Evolutionary conservation across 2,888 invertebrate species (phyloP).

Genomic region (Agriopis leucophaearia): DNA sequence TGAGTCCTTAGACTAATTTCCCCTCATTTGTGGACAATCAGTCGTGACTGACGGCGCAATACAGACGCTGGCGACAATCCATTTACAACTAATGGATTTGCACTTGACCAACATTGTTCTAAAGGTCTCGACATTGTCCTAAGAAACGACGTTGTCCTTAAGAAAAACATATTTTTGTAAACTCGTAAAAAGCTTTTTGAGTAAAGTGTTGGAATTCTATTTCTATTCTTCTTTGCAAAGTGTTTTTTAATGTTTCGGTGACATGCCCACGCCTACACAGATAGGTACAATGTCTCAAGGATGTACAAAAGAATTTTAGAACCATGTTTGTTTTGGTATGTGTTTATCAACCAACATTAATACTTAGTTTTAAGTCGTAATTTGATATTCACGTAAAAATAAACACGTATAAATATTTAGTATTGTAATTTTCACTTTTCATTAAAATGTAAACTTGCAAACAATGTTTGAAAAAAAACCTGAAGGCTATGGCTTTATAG

Average conservation of each 20-base stretch:
- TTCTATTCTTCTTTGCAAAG: conserved; percentile 11
- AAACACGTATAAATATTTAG: too few species aligned
- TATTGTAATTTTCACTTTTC: too few species aligned
- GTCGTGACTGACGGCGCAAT: conserved; percentile 62
- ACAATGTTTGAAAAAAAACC: too few species aligned
- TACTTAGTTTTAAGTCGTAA: background rate
- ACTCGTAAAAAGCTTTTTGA: conserved; percentile 22
- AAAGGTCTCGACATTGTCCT: conserved; percentile 25
- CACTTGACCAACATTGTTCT: conserved; percentile 50
- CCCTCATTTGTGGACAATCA: conserved; percentile 58
- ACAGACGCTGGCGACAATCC: conserved; percentile 62
- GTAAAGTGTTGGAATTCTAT: conserved; percentile 18
- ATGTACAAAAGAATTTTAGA: conserved; percentile 10
- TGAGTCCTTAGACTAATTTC: conserved; percentile 54
- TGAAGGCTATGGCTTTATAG: too few species aligned
- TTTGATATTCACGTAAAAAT: too few species aligned
- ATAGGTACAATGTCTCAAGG: conserved; percentile 7
- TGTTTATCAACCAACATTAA: background rate
- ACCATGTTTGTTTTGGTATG: conserved; percentile 2
- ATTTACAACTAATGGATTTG: conserved; percentile 66
- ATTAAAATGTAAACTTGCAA: too few species aligned
- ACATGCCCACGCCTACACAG: conserved; percentile 7
- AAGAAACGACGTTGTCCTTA: conserved; percentile 26
- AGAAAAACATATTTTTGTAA: conserved; percentile 27
- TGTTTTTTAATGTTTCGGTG: conserved; percentile 22